Conservation (phyloP, 2,113 vertebrate species). For the Oophaga pumilio region DNA sequence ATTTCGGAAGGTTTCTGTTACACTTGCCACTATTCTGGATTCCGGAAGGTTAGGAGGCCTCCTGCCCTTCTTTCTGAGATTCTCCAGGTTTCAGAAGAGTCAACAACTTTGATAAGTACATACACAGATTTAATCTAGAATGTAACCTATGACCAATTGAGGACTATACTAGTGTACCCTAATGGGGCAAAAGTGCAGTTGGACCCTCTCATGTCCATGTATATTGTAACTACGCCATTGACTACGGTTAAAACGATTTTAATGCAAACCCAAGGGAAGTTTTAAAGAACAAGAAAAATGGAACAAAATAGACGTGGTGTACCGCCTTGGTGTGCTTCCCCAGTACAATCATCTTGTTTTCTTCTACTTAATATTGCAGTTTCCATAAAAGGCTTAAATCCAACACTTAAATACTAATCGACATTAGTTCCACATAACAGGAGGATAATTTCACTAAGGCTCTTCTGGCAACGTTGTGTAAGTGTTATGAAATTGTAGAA, state of each 20-base stretch:
- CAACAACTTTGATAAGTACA: no score
- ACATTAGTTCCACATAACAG: constrained; percentile 40
- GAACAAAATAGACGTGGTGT: no score
- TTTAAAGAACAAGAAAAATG: neutral
- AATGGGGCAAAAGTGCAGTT: neutral
- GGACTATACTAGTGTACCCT: neutral
- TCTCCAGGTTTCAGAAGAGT: no score
- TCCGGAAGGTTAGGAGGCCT: no score
- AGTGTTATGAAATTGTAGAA: constrained; percentile 14
- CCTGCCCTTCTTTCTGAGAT: no score
- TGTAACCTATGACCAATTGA: neutral
- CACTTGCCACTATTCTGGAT: no score
- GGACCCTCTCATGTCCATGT: neutral
- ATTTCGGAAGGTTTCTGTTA: no score
- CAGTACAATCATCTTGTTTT: constrained; percentile 42
- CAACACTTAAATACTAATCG: constrained; percentile 1
- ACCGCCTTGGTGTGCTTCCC: neutral
- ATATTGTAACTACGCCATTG: neutral
- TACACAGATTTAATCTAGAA: no score
- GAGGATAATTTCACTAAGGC: constrained; percentile 2
- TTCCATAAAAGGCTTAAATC: constrained; percentile 30
- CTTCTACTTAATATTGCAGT: constrained; percentile 41
- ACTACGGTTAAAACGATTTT: neutral
- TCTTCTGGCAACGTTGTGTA: neutral
- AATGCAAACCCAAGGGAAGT: neutral